Percentiles rank a stretch among this genome's conserved stretches.
Evolutionary conservation across 2,113 vertebrate genomes (phyloP).

Genomic region (Carassius carassius): DNA sequence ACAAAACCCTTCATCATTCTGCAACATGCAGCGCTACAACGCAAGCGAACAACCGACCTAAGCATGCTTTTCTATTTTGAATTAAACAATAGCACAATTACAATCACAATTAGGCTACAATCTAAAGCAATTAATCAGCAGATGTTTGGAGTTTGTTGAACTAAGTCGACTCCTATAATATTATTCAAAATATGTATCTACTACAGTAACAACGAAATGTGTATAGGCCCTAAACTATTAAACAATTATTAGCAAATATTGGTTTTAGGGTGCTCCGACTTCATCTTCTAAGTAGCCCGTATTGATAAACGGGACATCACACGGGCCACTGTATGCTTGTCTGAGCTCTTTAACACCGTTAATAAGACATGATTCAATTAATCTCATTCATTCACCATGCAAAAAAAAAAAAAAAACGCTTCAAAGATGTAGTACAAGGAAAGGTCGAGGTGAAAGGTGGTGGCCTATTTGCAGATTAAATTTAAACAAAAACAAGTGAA

Average conservation of each 20-base stretch:
- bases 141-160: neutral
- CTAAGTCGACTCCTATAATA: no score
- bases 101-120: no score
- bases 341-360: slow-evolving; percentile 76
- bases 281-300: slow-evolving; percentile 71
- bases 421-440: slow-evolving; percentile 65
- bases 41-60: neutral
- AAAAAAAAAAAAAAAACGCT: slow-evolving; percentile 66
- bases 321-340: slow-evolving; percentile 78
- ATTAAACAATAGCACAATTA: neutral
- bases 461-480: slow-evolving; percentile 36
- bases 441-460: slow-evolving; percentile 23
- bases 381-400: slow-evolving; percentile 81
- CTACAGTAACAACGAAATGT: neutral
- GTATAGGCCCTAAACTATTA: neutral
- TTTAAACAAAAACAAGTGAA: neutral
- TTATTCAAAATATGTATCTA: neutral
- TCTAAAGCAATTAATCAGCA: neutral
- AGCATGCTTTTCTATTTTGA: neutral
- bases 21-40: neutral
- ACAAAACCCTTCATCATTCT: slow-evolving; percentile 27
- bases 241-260: slow-evolving; percentile 2
- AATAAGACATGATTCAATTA: slow-evolving; percentile 91
- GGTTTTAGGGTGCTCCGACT: slow-evolving; percentile 49
- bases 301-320: slow-evolving; percentile 73